Conservation (phyloP, 1,140 invertebrate species). For the Oncopodura yosiiana region DNA sequence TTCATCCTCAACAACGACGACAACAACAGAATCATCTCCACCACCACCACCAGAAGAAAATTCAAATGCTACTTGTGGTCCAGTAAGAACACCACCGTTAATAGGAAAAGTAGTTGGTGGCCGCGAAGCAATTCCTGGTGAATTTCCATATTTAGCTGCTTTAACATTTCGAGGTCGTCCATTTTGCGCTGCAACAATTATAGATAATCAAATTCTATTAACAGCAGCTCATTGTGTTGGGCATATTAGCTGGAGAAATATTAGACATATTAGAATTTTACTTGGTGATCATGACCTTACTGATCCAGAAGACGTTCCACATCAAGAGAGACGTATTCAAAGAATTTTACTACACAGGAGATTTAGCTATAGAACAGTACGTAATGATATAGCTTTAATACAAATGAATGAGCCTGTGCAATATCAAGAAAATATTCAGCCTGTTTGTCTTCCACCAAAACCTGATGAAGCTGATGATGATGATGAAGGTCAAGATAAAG, state of each 20-base stretch:
- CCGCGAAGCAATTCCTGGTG: neutral
- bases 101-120: conserved; percentile 11
- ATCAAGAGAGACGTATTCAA: neutral
- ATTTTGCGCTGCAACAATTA: conserved; percentile 81
- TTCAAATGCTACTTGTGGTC: neutral
- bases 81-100: conserved; percentile 9
- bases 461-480: neutral
- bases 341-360: neutral
- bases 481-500: neutral
- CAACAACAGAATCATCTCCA: conserved; percentile 31
- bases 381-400: conserved; percentile 74
- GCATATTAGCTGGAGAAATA: neutral
- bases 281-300: conserved; percentile 15
- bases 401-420: conserved; percentile 65
- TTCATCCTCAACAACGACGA: conserved; percentile 32
- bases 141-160: conserved; percentile 45
- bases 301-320: neutral
- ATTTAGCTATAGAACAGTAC: too few relatives aligned
- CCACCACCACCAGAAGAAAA: conserved; percentile 28
- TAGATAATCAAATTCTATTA: conserved; percentile 68
- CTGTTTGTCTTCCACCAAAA: conserved; percentile 38
- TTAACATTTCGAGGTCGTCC: conserved; percentile 70
- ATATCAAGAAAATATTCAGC: conserved; percentile 62
- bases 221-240: conserved; percentile 54
- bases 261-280: neutral